Evolutionary conservation across 92 coral and sea anemone genomes (phyloP).

Genomic region (Epizoanthus ramosus): DNA sequence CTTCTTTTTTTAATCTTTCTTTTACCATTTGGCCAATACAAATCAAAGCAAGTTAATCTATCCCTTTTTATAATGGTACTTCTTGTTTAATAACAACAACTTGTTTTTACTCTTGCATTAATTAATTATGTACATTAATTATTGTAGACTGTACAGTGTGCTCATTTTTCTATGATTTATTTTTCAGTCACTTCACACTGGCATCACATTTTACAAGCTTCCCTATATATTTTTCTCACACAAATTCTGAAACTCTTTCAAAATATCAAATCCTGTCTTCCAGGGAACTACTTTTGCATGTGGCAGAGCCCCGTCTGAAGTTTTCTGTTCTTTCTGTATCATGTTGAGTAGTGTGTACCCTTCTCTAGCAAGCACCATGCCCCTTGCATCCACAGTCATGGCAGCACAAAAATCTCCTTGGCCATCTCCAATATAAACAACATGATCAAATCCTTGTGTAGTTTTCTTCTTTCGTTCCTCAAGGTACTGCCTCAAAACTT

Average conservation of each 20-base stretch:
- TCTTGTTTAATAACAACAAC: no score
- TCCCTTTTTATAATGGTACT: no score
- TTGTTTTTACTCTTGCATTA: no score
- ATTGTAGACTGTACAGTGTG: no score
- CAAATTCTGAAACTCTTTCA: slow-evolving; percentile 62
- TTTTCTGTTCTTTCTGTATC: slow-evolving; percentile 49
- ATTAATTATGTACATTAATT: no score
- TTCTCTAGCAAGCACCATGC: slow-evolving; percentile 77
- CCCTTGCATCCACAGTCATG: slow-evolving; percentile 54
- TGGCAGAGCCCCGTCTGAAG: slow-evolving; percentile 32
- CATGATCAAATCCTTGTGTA: slow-evolving; percentile 49
- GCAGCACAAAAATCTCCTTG: slow-evolving; percentile 90
- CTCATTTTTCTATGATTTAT: neutral
- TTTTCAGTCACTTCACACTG: neutral
- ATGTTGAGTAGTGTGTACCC: slow-evolving; percentile 67
- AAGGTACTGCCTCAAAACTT: slow-evolving; percentile 65
- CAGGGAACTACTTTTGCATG: slow-evolving; percentile 76
- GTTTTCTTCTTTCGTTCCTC: slow-evolving; percentile 29
- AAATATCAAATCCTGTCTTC: slow-evolving; percentile 85
- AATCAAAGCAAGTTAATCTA: no score
- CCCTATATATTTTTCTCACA: slow-evolving; percentile 1
- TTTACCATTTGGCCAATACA: no score
- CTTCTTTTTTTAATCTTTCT: no score
- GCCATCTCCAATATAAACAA: slow-evolving; percentile 96
- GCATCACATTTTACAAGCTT: neutral